phyloP scores from a whole-genome alignment of 2,797 vertebrate species.

The Phoxinus dragarum region DNA sequence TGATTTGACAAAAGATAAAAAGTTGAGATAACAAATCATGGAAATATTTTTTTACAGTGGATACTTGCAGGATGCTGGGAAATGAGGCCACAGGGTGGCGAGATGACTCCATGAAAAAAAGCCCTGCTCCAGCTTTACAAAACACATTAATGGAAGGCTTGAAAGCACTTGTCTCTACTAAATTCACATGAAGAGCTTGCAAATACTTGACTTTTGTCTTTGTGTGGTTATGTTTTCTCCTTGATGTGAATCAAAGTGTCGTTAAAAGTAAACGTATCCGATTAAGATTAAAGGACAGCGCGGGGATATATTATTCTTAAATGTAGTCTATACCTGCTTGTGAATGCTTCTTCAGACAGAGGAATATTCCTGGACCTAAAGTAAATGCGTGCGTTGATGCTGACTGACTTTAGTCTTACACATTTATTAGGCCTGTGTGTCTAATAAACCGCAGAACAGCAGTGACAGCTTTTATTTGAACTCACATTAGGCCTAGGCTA shows the following conservation, averaged over 20 bases:
- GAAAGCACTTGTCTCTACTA: conserved; percentile 85
- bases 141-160: conserved; percentile 80
- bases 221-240: conserved; percentile 82
- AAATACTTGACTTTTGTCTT: conserved; percentile 88
- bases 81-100: conserved; percentile 76
- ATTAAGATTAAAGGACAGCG: conserved; percentile 77
- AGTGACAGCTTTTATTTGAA: background rate
- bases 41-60: too few species aligned
- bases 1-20: too few species aligned
- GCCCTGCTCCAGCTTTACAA: conserved; percentile 62
- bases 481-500: background rate
- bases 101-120: conserved; percentile 78
- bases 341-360: conserved; percentile 44
- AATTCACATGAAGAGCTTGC: conserved; percentile 85
- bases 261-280: conserved; percentile 82
- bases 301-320: conserved; percentile 59
- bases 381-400: background rate
- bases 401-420: background rate
- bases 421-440: background rate
- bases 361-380: background rate
- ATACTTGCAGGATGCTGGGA: background rate
- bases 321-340: conserved; percentile 48
- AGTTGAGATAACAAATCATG: too few species aligned
- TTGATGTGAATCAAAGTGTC: conserved; percentile 83
- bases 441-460: background rate